phyloP scores from a whole-genome alignment of 2,113 vertebrate species.

The Mirza zaza region DNA sequence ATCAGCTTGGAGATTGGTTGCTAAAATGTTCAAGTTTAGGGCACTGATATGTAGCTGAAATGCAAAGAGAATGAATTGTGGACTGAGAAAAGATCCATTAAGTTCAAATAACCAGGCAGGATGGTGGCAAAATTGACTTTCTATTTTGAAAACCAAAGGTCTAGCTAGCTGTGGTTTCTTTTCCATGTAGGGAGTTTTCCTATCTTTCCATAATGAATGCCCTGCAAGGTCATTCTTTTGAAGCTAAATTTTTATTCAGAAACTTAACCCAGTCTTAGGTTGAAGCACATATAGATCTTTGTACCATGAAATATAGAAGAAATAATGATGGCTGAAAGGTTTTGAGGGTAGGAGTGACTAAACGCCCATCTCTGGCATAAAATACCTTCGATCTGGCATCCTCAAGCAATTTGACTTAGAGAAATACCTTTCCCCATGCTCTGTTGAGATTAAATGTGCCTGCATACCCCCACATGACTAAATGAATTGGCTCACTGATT shows the following conservation, averaged over 20 bases:
- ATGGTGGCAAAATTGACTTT: not conserved
- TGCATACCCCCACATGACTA: not conserved
- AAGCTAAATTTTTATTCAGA: slow-evolving; percentile 1
- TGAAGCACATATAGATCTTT: not conserved
- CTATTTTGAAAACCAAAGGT: not conserved
- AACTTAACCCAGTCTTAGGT: not conserved
- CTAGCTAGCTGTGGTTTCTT: slow-evolving; percentile 36
- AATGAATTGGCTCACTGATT: not conserved
- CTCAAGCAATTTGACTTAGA: not conserved
- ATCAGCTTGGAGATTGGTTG: not conserved
- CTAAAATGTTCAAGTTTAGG: slow-evolving; percentile 16
- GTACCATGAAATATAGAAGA: not conserved
- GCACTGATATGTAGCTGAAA: not conserved
- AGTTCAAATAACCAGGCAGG: not conserved
- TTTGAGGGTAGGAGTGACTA: not conserved
- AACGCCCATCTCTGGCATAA: not conserved
- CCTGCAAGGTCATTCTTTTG: not conserved
- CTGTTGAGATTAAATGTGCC: not conserved
- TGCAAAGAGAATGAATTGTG: not conserved
- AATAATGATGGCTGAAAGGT: not conserved
- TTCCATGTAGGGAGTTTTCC: not conserved
- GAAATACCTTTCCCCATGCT: not conserved
- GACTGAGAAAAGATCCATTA: not conserved
- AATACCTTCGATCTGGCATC: not conserved
- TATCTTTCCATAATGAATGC: not conserved